Percentiles rank a stretch among this genome's conserved stretches.
phyloP scores from a whole-genome alignment of 1,140 invertebrate genomes.

The Drosophila tsacasi region DNA sequence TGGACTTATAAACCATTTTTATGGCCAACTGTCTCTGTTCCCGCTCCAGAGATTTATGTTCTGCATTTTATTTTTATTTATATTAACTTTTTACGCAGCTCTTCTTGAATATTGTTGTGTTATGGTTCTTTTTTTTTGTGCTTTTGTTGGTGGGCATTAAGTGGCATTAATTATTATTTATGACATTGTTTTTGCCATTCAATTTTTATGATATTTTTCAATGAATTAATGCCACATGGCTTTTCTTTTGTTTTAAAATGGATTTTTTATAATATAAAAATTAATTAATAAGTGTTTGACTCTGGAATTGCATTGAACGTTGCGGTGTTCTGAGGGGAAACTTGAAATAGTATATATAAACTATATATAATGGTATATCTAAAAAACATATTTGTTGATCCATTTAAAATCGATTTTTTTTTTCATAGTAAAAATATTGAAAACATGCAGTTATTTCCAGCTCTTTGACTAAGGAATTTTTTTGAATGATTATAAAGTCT shows the following conservation, averaged over 20 bases:
- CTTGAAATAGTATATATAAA: neutral
- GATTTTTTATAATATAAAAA: constrained; percentile 39
- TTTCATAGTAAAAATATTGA: neutral
- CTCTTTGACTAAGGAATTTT: neutral
- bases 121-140: neutral
- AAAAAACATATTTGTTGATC: neutral
- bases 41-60: constrained; percentile 30
- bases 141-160: constrained; percentile 30
- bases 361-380: too few relatives aligned
- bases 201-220: constrained; percentile 63
- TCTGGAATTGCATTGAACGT: constrained; percentile 1
- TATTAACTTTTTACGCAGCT: constrained; percentile 34
- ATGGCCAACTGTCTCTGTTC: constrained; percentile 55
- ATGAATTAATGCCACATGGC: constrained; percentile 51
- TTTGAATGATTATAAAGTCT: neutral
- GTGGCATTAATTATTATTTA: constrained; percentile 79
- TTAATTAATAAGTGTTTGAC: constrained; percentile 58
- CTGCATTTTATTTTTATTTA: constrained; percentile 44
- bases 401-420: neutral
- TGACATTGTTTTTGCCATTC: constrained; percentile 58
- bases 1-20: constrained; percentile 62
- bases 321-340: neutral
- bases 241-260: constrained; percentile 48
- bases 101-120: constrained; percentile 8
- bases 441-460: neutral